Evolutionary conservation across 2,888 invertebrate genomes (phyloP).

Genomic region (Eristalis pertinax): DNA sequence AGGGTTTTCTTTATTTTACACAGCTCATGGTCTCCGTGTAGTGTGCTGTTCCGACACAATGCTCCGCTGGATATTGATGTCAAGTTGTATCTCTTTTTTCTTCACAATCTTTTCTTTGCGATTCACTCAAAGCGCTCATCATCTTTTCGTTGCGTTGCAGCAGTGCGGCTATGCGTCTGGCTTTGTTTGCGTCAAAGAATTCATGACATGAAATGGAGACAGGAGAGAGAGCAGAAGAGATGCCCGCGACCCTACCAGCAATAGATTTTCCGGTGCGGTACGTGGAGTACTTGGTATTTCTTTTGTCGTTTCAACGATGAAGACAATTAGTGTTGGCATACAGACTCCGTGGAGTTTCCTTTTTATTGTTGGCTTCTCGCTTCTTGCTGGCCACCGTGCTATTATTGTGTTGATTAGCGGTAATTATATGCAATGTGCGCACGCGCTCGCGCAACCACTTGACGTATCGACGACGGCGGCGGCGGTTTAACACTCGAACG

Average conservation of each 20-base stretch:
- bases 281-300: slow-evolving; percentile 39
- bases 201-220: slow-evolving; percentile 28
- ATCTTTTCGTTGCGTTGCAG: slow-evolving; percentile 23
- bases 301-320: slow-evolving; percentile 12
- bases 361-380: neutral
- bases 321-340: slow-evolving; percentile 2
- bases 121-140: slow-evolving; percentile 29
- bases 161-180: neutral
- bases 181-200: slow-evolving; percentile 50
- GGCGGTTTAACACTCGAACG: slow-evolving; percentile 31
- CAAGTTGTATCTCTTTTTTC: slow-evolving; percentile 51
- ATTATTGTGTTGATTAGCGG: slow-evolving; percentile 19
- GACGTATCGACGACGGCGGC: slow-evolving; percentile 3
- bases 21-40: slow-evolving; percentile 34
- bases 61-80: slow-evolving; percentile 64
- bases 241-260: slow-evolving; percentile 7
- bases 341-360: neutral
- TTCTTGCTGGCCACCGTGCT: neutral
- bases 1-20: neutral
- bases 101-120: neutral
- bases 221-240: neutral
- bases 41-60: slow-evolving; percentile 60
- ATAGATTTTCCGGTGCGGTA: slow-evolving; percentile 65
- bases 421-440: slow-evolving; percentile 64
- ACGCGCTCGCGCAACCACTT: slow-evolving; percentile 58